These are phyloP conservation scores for Eidolon helvum DNA, from an alignment of 2,113 vertebrate genomes.

Conservation along the genomic window DNA sequence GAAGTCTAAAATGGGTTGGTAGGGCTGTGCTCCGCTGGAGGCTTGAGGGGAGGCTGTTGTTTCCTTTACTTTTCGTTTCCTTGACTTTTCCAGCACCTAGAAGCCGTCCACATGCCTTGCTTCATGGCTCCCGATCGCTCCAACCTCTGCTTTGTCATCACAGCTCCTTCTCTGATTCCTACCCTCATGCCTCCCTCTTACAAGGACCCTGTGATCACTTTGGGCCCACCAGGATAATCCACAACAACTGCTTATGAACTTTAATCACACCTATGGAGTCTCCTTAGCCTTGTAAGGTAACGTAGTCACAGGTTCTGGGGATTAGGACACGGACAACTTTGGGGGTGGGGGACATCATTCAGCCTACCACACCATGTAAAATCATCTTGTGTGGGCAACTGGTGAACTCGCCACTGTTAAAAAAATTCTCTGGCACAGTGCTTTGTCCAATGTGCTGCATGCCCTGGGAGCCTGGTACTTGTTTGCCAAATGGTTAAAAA, in stretches of 20 bases:
- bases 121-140: accelerated
- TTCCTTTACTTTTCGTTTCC: not conserved
- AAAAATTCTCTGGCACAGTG: accelerated
- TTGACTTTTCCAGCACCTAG: not conserved
- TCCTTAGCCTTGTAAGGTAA: not conserved
- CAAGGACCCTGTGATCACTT: not conserved
- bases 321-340: not conserved
- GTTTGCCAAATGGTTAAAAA: not conserved
- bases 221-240: not conserved
- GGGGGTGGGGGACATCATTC: too few species aligned
- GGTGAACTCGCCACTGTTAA: not conserved
- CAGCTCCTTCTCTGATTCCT: not conserved
- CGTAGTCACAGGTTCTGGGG: not conserved
- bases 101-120: too few species aligned
- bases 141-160: not conserved
- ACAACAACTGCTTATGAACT: not conserved
- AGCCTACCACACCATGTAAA: not conserved
- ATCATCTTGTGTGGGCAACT: accelerated
- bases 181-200: not conserved
- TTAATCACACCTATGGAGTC: not conserved
- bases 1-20: not conserved
- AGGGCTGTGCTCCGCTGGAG: not conserved
- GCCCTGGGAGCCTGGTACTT: not conserved
- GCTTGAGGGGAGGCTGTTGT: not conserved
- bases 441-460: accelerated